Base-by-base conservation (phyloP, 2,113 vertebrate genomes). In the Syngnathus scovelli region DNA sequence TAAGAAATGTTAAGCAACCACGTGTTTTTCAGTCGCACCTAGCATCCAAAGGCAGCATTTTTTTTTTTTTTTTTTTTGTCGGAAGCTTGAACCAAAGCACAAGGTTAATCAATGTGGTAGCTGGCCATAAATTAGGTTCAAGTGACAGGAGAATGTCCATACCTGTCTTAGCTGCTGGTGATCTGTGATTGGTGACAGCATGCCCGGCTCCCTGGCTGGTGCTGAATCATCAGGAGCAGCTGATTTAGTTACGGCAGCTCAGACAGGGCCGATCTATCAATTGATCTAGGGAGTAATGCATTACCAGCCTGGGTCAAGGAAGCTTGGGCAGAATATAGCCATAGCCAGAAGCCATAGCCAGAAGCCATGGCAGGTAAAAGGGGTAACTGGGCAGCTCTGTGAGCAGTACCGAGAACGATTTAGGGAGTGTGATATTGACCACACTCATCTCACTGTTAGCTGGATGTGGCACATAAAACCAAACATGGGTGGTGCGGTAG, bases 81-180 rank as follows among this genome's bases (percentile, higher is more conserved):
- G 83, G 84, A 85, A 83, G 84, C 84, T 78, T 83, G 77, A 88
- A 85, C 85, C 85, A 85, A 85, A 74, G 72, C 41, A 56, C 84
- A 78, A 92, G 87, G 90, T 94, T 92, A 94, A 90, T 92, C 88
- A 86, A 89, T 88, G 80, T 89, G 86, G 84, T 79, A 75, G 87
- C 76, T 73, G 87, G 88, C 81, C 84, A 86, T 90, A 91, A 90
- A 91, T 92, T 87, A 84, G 77, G 69, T 87, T 82, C 86, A 82
- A 66, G 89, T 92, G 91, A 85, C 79, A 91, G 72, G 68, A 72
- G 74, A 88, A 86, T 83, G 84, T 91, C 93, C 66, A 79, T 90
- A 88, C 83, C 81, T 88, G 88, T 90, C 84, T 84, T 62, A 73
- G 68, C 68, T 67, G 79, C 90, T 87, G 85, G 63, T 82, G 86